Evolutionary conservation across 1,140 invertebrate species (phyloP).

Genomic region (Trichogramma pretiosum): DNA sequence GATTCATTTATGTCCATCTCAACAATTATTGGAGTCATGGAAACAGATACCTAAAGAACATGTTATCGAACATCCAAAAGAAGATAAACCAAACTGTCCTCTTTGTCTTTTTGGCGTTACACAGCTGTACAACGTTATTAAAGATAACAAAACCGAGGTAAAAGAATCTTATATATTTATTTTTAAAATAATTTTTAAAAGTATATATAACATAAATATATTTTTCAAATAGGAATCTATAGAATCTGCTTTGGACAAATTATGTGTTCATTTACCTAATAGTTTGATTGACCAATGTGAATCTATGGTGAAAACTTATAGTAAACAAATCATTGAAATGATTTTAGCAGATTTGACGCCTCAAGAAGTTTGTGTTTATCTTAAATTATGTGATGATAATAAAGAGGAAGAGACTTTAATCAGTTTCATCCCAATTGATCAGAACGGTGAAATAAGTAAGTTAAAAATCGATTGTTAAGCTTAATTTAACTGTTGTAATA

Average conservation of each 20-base stretch:
- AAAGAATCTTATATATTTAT: not conserved
- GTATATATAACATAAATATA: not conserved
- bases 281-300: slow-evolving; percentile 59
- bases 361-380: slow-evolving; percentile 66
- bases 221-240: slow-evolving; percentile 40
- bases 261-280: slow-evolving; percentile 62
- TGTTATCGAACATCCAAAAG: slow-evolving; percentile 44
- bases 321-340: slow-evolving; percentile 67
- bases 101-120: slow-evolving; percentile 72
- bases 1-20: slow-evolving; percentile 49
- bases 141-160: slow-evolving; percentile 64
- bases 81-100: slow-evolving; percentile 60
- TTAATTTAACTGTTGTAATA: slow-evolving; percentile 4
- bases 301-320: slow-evolving; percentile 68
- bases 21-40: slow-evolving; percentile 35
- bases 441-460: slow-evolving; percentile 51
- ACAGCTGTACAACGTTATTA: slow-evolving; percentile 58
- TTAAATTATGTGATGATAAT: slow-evolving; percentile 58
- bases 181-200: not conserved
- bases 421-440: slow-evolving; percentile 28
- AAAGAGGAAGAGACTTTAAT: slow-evolving; percentile 23
- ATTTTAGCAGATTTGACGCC: slow-evolving; percentile 66
- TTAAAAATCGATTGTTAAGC: slow-evolving; percentile 8
- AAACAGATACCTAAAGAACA: slow-evolving; percentile 39
- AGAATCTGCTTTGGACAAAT: slow-evolving; percentile 56